A percentile compares a stretch with the other conserved stretches of the same genome.
These are phyloP conservation scores for Decapterus maruadsi DNA, from an alignment of 2,797 vertebrate species.

Conservation along the genomic window DNA sequence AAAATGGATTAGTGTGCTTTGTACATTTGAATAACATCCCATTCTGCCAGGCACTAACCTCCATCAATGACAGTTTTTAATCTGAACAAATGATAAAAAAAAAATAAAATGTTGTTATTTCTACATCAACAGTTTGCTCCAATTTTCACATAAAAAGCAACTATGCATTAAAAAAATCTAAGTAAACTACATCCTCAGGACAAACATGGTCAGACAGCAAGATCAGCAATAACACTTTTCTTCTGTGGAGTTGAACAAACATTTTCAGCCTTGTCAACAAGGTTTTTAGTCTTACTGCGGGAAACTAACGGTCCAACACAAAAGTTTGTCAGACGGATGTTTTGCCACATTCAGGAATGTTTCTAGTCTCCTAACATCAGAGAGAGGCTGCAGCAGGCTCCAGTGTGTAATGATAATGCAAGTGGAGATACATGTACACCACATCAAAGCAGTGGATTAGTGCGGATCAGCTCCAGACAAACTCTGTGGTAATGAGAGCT, in stretches of 20 bases:
- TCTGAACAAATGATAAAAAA: background rate
- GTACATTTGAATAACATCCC: too few species aligned
- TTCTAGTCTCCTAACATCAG: slow-evolving; percentile 50
- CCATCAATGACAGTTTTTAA: background rate
- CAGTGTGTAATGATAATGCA: slow-evolving; percentile 48
- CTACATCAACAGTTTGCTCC: background rate
- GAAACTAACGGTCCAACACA: background rate
- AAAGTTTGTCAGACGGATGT: slow-evolving; percentile 24
- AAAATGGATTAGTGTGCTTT: too few species aligned
- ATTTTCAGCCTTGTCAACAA: slow-evolving; percentile 13
- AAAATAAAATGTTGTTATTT: too few species aligned
- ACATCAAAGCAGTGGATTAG: slow-evolving; percentile 72
- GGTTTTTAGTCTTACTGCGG: slow-evolving; percentile 5
- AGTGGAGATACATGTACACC: slow-evolving; percentile 40
- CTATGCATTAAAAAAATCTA: background rate
- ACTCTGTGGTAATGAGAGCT: slow-evolving; percentile 62
- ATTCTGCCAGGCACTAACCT: background rate
- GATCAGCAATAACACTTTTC: slow-evolving; percentile 2
- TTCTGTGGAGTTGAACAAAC: background rate
- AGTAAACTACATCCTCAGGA: background rate
- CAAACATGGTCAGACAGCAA: background rate
- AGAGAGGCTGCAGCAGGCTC: slow-evolving; percentile 15
- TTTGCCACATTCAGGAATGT: slow-evolving; percentile 12
- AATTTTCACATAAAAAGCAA: background rate
- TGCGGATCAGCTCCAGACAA: slow-evolving; percentile 67